Evolutionary conservation across 2,888 invertebrate genomes (phyloP).

Genomic region (Ptychoptera contaminata): DNA sequence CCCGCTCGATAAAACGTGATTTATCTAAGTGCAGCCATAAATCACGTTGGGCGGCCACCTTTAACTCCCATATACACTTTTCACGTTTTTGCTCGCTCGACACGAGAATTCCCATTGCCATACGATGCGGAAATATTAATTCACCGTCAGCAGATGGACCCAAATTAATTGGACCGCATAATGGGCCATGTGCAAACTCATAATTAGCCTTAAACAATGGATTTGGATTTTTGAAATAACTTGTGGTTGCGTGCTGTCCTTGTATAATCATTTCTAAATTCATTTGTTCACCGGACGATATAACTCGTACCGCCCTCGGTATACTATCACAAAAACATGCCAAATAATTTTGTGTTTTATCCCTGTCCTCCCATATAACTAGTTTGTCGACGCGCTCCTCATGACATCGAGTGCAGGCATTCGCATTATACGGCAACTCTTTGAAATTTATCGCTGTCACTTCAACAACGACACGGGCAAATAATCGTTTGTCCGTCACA

Average conservation of each 20-base stretch:
- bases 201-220: slow-evolving; percentile 76
- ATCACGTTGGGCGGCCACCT: slow-evolving; percentile 68
- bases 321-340: slow-evolving; percentile 58
- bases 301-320: slow-evolving; percentile 45
- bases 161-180: slow-evolving; percentile 70
- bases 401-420: slow-evolving; percentile 71
- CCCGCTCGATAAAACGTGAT: slow-evolving; percentile 67
- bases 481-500: slow-evolving; percentile 65
- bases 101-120: slow-evolving; percentile 44
- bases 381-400: slow-evolving; percentile 75
- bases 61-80: slow-evolving; percentile 67
- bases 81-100: slow-evolving; percentile 51
- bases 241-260: slow-evolving; percentile 68
- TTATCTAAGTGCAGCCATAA: slow-evolving; percentile 78
- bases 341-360: slow-evolving; percentile 49
- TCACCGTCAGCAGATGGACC: slow-evolving; percentile 70
- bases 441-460: slow-evolving; percentile 68
- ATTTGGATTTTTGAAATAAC: slow-evolving; percentile 72
- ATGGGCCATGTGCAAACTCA: slow-evolving; percentile 77
- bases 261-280: slow-evolving; percentile 72
- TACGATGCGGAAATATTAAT: slow-evolving; percentile 73
- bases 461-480: slow-evolving; percentile 64
- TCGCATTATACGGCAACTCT: slow-evolving; percentile 63
- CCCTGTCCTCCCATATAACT: slow-evolving; percentile 61
- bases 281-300: slow-evolving; percentile 65